A percentile compares a stretch with the other conserved stretches of the same genome.
Evolutionary conservation across 1,140 invertebrate species (phyloP).

Genomic region (Colletes latitarsis): DNA sequence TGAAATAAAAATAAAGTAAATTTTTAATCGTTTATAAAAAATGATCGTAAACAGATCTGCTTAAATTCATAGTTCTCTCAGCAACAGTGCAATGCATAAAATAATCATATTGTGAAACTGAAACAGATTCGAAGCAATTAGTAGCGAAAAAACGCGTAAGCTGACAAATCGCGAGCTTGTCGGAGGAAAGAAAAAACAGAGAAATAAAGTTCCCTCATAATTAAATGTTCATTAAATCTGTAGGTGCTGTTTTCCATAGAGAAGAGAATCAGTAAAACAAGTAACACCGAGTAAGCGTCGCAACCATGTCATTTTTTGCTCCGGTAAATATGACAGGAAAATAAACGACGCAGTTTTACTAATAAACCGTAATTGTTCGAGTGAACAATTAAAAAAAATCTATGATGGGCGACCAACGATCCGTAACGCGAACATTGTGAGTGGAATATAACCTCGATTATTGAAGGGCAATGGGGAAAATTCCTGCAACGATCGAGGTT

Average conservation of each 20-base stretch:
- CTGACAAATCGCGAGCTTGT: neutral
- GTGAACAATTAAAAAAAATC: no score
- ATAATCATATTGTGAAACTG: conserved; percentile 15
- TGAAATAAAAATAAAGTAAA: no score
- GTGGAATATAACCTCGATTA: no score
- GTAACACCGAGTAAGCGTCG: neutral
- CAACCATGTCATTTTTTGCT: neutral
- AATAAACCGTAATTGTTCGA: no score
- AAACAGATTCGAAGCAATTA: conserved; percentile 32
- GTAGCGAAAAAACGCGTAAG: neutral
- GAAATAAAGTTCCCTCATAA: conserved; percentile 19
- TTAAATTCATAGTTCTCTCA: no score
- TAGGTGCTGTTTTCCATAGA: neutral
- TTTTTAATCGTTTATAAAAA: no score
- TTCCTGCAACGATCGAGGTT: no score
- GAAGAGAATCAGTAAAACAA: neutral
- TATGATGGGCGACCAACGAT: no score
- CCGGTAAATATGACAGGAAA: neutral
- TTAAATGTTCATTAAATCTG: conserved; percentile 46
- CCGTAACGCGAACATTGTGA: no score
- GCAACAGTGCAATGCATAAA: neutral
- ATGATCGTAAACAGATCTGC: no score
- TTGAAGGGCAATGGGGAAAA: no score
- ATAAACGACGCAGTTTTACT: neutral
- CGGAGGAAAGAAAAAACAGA: neutral